phyloP scores from a whole-genome alignment of 2,797 vertebrate species.

The Falco peregrinus region DNA sequence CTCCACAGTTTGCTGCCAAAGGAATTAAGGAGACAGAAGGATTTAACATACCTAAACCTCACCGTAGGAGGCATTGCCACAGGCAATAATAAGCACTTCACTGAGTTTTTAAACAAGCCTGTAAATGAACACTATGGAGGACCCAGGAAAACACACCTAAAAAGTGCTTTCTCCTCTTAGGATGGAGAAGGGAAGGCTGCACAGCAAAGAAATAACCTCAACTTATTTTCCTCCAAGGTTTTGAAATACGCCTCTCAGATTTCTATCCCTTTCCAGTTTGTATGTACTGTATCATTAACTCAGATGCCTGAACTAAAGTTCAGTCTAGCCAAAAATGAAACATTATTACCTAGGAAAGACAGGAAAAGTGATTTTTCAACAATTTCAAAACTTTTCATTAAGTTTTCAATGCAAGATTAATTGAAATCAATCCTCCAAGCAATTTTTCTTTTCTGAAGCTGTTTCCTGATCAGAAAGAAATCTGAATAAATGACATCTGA shows the following conservation, averaged over 20 bases:
- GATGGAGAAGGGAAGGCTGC: neutral
- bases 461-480: neutral
- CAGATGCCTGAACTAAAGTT: neutral
- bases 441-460: neutral
- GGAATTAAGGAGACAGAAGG: neutral
- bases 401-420: neutral
- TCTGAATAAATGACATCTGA: neutral
- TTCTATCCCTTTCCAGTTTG: neutral
- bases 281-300: neutral
- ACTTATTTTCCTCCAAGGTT: neutral
- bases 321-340: neutral
- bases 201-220: neutral
- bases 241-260: neutral
- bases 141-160: neutral
- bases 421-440: neutral
- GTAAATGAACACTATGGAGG: neutral
- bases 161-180: neutral
- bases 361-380: neutral
- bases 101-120: neutral
- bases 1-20: neutral
- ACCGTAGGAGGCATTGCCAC: neutral
- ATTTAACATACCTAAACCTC: neutral
- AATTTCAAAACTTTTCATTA: neutral
- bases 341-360: neutral
- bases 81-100: neutral